Base-by-base conservation (phyloP, 2,113 vertebrate genomes). In the Psophia crepitans region DNA sequence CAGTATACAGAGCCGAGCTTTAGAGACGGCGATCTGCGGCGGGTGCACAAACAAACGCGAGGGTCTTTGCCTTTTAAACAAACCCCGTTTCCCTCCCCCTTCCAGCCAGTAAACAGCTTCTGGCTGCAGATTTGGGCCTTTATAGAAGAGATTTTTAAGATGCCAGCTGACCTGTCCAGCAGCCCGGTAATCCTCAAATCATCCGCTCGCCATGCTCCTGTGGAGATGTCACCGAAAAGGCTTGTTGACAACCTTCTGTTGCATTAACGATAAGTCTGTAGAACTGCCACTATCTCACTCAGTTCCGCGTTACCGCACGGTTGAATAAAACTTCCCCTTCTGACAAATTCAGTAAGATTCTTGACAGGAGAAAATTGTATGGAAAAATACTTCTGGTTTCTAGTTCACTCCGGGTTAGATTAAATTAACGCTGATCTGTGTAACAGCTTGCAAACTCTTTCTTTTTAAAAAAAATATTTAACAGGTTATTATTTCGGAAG, bases 101-200 rank as follows among this genome's bases (percentile, higher is more conserved):
- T 70, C 48, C 89, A 80, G 26, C 35, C 60, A 39, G 87, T 96
- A 97, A 97, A 95, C 96, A 97, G 84, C 94, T 96, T 96, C 93
- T 96, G 93, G 66, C 87, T 90, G 84, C 97, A 93, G 92, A 95
- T 96, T 95, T 84, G 61, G 71, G 79, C 77, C 74, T 92, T 48
- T 77, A 71, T 44, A 83, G 86, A 93, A 95, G 77, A 93, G 86
- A 92, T 95, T 96, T 96, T 95, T 57, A 96, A 96, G 94, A 95
- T 97, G 70, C 92, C 87, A 71, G 65, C 58, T 97, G 97, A 98
- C 91, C 96, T 95, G 85, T 93, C 89, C 95, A 85, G 93, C 69
- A 49, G 53, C 56, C 37, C 60, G 86, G 87, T 98, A 98, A 98
- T 98, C 97, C 93, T 95, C 84, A 93, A 91, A 89, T 97, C 86